phyloP scores from a whole-genome alignment of 2,797 vertebrate genomes.

The Monodelphis domestica region DNA sequence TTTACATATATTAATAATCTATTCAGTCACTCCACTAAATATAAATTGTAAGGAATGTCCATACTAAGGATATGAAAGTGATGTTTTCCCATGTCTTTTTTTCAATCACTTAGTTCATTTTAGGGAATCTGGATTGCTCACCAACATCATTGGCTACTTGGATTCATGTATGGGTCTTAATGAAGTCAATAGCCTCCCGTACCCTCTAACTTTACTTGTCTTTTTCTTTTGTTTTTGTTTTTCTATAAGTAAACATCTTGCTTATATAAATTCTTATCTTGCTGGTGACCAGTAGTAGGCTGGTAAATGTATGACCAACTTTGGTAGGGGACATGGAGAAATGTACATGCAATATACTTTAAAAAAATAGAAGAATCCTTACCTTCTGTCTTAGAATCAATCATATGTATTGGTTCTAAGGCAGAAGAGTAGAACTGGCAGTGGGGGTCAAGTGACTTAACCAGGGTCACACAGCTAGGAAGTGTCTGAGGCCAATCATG shows the following conservation, averaged over 20 bases:
- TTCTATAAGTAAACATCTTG: too few relatives aligned
- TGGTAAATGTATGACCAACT: not conserved
- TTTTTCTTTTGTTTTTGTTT: not conserved
- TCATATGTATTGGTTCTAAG: too few relatives aligned
- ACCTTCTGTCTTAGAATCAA: too few relatives aligned
- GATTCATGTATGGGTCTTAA: too few relatives aligned
- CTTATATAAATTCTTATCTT: not conserved
- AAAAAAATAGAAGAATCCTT: too few relatives aligned
- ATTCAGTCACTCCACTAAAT: not conserved
- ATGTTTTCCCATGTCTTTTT: not conserved
- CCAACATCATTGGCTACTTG: too few relatives aligned
- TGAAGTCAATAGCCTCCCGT: not conserved
- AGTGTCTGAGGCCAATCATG: too few relatives aligned
- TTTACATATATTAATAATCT: too few relatives aligned
- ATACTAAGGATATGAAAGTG: not conserved
- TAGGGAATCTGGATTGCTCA: not conserved
- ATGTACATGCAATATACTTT: not conserved
- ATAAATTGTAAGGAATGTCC: not conserved
- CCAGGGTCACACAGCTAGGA: too few relatives aligned
- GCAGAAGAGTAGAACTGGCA: too few relatives aligned
- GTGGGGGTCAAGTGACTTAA: too few relatives aligned
- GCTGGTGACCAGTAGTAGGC: not conserved
- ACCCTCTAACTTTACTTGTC: not conserved
- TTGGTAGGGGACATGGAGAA: not conserved
- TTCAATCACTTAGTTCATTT: not conserved